A percentile compares a stretch with the other conserved stretches of the same genome.
Evolutionary conservation across 2,888 invertebrate genomes (phyloP).

Genomic region (Lasioglossum morio): DNA sequence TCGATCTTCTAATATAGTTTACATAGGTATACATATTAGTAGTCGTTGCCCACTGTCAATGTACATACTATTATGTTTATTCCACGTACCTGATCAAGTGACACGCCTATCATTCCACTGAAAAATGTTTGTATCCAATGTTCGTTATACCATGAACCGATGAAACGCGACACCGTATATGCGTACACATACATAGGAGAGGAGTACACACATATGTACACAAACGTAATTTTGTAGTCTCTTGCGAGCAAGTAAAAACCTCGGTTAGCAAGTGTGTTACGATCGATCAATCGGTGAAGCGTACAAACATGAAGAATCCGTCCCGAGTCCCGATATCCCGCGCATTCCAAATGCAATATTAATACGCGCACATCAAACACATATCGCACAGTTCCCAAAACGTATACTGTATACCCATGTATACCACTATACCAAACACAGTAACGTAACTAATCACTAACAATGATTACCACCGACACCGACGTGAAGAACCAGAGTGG

Average conservation of each 20-base stretch:
- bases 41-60: neutral
- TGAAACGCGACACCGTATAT: slow-evolving; percentile 55
- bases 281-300: slow-evolving; percentile 62
- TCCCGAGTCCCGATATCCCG: slow-evolving; percentile 19
- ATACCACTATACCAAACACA: slow-evolving; percentile 27
- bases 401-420: neutral
- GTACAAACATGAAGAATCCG: slow-evolving; percentile 28
- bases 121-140: slow-evolving; percentile 51
- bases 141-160: slow-evolving; percentile 42
- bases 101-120: slow-evolving; percentile 59
- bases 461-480: slow-evolving; percentile 55
- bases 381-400: slow-evolving; percentile 21
- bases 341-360: slow-evolving; percentile 38
- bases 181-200: slow-evolving; percentile 21
- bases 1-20: slow-evolving; percentile 15
- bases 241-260: slow-evolving; percentile 40
- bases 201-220: slow-evolving; percentile 19
- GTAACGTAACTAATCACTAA: slow-evolving; percentile 58
- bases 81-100: slow-evolving; percentile 53
- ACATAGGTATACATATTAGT: neutral
- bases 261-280: slow-evolving; percentile 48
- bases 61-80: slow-evolving; percentile 22
- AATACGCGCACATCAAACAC: slow-evolving; percentile 40
- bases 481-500: slow-evolving; percentile 55
- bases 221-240: slow-evolving; percentile 37